Base-by-base conservation (phyloP, 2,113 vertebrate genomes). In the Gymnarchus niloticus region DNA sequence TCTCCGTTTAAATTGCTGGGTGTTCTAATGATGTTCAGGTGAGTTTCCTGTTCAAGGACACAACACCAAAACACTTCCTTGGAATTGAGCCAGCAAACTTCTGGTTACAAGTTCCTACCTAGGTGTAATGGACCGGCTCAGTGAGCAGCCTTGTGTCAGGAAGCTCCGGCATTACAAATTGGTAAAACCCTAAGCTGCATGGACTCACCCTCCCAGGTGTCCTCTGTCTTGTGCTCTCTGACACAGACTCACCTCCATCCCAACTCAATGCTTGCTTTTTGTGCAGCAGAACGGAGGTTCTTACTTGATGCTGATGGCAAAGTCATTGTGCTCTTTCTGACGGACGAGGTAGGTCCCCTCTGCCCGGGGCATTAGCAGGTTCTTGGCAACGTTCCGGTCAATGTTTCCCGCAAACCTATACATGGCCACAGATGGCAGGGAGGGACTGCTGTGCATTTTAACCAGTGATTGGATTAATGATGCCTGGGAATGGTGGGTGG, bases 281-380 rank as follows among this genome's bases (percentile, higher is more conserved):
- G 52, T 14, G 19, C 25, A 23, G 17, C 81, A 46, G 8, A 19
- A n/a, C 12, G 25, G 21, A 51, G 56, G 14, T 6, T 1, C 83
- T 94, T 93, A 99, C 97, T 97, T 98, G 91, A 99, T 95, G 88
- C 97, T 99, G 94, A 99, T 97, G 69, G 97, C 97, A 17, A 95
- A 99, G 77, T 99, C 97, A 0, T 95, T 96, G 0, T 93, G 87
- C 0, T 97, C 97, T 90, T 98, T 98, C 91, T 97, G 97, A 5
- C 97, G 93, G 85, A 99, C 96, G 17, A 99, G 91, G 91, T 96
- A 98, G 0, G 97, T 96, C 21, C 97, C 96, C 0, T 99, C 96
- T 0, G 96, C 97, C 0, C 96, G 95, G 6, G 92, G 88, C 57
- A 87, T 87, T 1, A 98, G 91, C 76, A 96, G 91, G 86, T 90